These are phyloP conservation scores for Phanerotoma sp. DNA, from an alignment of 2,888 invertebrate species.

Conservation along the genomic window DNA sequence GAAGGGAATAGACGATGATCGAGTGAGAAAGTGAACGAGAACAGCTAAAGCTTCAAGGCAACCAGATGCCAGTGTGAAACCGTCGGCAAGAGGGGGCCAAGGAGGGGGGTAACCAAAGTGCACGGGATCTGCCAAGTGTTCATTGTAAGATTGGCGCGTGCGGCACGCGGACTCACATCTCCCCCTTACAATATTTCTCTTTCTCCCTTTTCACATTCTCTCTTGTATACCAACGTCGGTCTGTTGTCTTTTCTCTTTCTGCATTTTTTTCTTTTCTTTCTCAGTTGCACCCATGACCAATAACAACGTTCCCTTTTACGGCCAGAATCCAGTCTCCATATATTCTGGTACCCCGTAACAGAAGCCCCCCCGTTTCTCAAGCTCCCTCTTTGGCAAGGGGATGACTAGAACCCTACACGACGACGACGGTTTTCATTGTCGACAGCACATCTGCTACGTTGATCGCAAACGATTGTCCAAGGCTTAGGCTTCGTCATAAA, in stretches of 20 bases:
- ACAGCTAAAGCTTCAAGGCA: slow-evolving; percentile 43
- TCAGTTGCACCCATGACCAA: slow-evolving; percentile 27
- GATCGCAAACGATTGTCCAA: slow-evolving; percentile 53
- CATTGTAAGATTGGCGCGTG: slow-evolving; percentile 58
- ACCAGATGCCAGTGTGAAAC: slow-evolving; percentile 48
- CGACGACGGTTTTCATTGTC: slow-evolving; percentile 49
- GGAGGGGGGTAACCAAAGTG: slow-evolving; percentile 29
- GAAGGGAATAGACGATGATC: background rate
- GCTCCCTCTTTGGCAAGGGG: slow-evolving; percentile 29
- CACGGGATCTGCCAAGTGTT: slow-evolving; percentile 51
- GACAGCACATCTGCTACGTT: slow-evolving; percentile 56
- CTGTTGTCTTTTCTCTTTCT: slow-evolving; percentile 24
- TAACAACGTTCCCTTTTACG: slow-evolving; percentile 19
- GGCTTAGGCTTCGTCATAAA: slow-evolving; percentile 41
- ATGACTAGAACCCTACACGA: slow-evolving; percentile 8
- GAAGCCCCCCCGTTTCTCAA: slow-evolving; percentile 25
- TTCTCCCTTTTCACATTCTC: slow-evolving; percentile 25
- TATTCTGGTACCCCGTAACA: slow-evolving; percentile 32
- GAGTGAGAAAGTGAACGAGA: too few species aligned
- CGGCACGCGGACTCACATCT: slow-evolving; percentile 51
- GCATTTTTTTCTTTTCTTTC: slow-evolving; percentile 20
- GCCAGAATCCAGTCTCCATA: background rate
- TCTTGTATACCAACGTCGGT: slow-evolving; percentile 32
- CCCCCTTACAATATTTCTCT: slow-evolving; percentile 23
- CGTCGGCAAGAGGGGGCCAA: too few species aligned